These are phyloP conservation scores for Microchrysa polita DNA, from an alignment of 2,888 invertebrate genomes.

Conservation along the genomic window DNA sequence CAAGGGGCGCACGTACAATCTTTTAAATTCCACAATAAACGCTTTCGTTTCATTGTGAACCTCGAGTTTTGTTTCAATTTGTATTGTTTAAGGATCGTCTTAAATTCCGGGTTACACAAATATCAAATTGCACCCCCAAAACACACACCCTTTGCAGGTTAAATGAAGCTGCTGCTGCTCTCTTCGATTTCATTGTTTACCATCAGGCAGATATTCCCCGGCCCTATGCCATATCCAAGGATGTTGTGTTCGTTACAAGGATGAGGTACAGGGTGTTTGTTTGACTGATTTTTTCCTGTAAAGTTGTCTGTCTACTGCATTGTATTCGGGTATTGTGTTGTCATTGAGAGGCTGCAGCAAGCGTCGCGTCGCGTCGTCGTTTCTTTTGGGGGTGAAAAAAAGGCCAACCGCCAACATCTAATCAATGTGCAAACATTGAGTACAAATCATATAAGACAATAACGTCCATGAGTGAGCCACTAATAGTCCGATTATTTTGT, in stretches of 20 bases:
- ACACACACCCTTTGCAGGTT: neutral
- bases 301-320: conserved; percentile 21
- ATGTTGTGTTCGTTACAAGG: neutral
- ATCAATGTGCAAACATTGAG: conserved; percentile 37
- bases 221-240: neutral
- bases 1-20: no score
- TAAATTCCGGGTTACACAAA: conserved; percentile 49
- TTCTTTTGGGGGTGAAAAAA: conserved; percentile 29
- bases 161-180: conserved; percentile 4
- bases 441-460: conserved; percentile 44
- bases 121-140: conserved; percentile 47
- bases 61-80: conserved; percentile 25
- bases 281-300: neutral
- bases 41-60: neutral
- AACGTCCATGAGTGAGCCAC: conserved; percentile 20
- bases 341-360: neutral
- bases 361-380: no score
- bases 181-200: conserved; percentile 25
- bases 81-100: conserved; percentile 43
- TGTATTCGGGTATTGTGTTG: neutral
- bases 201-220: conserved; percentile 15
- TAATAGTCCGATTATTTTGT: conserved; percentile 33
- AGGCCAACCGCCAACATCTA: conserved; percentile 37
- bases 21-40: no score
- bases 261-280: conserved; percentile 21